These are phyloP conservation scores for Melanocharis versteri DNA, from an alignment of 2,113 vertebrate species.

Conservation along the genomic window DNA sequence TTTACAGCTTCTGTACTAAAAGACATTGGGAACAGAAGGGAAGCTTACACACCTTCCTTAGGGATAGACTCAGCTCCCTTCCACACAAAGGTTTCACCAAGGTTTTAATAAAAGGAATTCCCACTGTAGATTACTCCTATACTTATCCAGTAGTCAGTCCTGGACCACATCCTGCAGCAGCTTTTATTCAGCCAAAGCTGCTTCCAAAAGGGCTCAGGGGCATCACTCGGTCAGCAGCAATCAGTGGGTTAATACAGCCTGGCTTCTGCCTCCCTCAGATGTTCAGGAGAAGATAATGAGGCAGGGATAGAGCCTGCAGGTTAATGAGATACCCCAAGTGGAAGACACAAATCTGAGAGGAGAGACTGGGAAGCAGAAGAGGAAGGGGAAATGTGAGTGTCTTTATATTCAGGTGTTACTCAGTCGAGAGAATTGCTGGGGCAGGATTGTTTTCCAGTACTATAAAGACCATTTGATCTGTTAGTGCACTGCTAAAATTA, in stretches of 20 bases:
- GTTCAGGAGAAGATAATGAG: constrained; percentile 28
- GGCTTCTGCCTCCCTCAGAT: background rate
- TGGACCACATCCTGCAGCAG: background rate
- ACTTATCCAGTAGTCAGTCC: background rate
- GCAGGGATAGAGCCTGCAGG: background rate
- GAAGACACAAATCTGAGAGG: background rate
- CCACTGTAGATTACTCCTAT: background rate
- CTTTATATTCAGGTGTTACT: background rate
- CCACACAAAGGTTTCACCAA: background rate
- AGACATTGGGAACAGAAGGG: background rate
- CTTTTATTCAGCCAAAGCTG: background rate
- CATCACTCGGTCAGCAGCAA: background rate
- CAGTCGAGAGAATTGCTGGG: background rate
- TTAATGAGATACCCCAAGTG: constrained; percentile 38
- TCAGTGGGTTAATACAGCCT: constrained; percentile 23
- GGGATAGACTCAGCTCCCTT: background rate
- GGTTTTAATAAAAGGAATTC: background rate
- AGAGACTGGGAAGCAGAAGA: background rate
- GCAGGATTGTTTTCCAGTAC: background rate
- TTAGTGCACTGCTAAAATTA: background rate
- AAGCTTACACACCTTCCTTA: background rate
- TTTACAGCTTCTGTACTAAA: background rate
- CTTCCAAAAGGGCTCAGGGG: background rate
- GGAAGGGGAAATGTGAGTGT: background rate
- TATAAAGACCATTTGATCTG: background rate